Base-by-base conservation (phyloP, 2,797 vertebrate species). In the Glossophaga mutica region DNA sequence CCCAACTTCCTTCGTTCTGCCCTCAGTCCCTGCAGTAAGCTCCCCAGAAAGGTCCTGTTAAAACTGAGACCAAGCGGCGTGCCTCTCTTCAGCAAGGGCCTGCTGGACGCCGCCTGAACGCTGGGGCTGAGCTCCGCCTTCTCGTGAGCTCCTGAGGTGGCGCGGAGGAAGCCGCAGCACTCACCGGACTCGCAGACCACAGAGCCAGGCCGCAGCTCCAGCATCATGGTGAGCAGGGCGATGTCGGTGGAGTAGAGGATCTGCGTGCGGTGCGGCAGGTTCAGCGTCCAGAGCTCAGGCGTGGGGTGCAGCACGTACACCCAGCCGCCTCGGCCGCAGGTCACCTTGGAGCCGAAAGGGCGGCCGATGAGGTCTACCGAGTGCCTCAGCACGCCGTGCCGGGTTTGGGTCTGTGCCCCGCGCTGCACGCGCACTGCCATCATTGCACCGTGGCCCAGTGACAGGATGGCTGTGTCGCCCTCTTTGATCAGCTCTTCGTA, bases 171-270 rank as follows among this genome's bases (percentile, higher is more conserved):
- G 52, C 6, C 1, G 16, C n/a, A 9, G 76, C 67, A 44, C 97
- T 98, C 98, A 99, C 99, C 99, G 81, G 99, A 99, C 98, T 99
- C 99, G 37, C 99, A 99, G 87, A 99, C 99, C 73, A 99, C 94
- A 0, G 99, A 99, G 46, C 99, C 99, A 0, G 99, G 99, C 97
- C 99, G 99, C 92, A 99, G 98, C 96, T 99, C 99, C 97, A 99
- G 98, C 99, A 99, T 99, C 99, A 99, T 99, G 94, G 99, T 99
- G 98, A 99, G 99, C 94, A 99, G 98, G 87, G 99, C 99, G 71
- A 99, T 99, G 98, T 99, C 99, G 0, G 99, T 99, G 87, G 99
- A 99, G 98, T 99, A 99, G 29, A 99, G 99, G 97, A 99, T 99
- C 98, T 99, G 99, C 0, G 99, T 99, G 97, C 99, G 99, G 96